Base-by-base conservation (phyloP, 2,113 vertebrate genomes). In the Callorhinus ursinus region DNA sequence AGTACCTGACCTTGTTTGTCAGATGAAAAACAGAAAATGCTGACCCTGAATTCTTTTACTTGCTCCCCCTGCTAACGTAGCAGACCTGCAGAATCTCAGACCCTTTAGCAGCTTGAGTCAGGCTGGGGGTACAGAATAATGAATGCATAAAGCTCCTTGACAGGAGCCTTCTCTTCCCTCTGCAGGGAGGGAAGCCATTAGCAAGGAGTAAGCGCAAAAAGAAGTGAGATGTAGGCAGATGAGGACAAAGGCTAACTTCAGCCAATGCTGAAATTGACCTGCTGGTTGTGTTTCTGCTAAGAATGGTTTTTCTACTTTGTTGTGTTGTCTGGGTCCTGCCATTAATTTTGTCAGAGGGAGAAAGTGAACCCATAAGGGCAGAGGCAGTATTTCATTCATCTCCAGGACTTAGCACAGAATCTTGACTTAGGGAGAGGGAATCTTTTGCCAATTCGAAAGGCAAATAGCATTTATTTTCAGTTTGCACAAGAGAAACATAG, bases 1-100 rank as follows among this genome's bases (percentile, higher is more conserved):
- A 87, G 53, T 61, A 67, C 69, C 96, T 95, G 96, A 81, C 90
- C 90, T 95, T 93, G 55, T 92, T 93, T 95, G 83, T 94, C 88
- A 92, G 71, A 94, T 49, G 88, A 87, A 76, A 95, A 95, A 87
- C 85, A 74, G 53, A 85, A 97, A 97, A 90, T 86, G 96, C 97
- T 90, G 96, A 97, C 57, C 39, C 61, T n/a, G 92, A 33, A n/a
- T 90, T 97, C 87, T 76, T 97, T 89, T 49, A 57, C 83, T 93
- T 55, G 39, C 79, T 71, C 87, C 84, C 12, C 21, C 90, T 65
- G 93, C 95, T 92, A 83, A 94, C 74, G 87, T 72, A 82, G 88
- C 63, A 46, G 49, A 33, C 10, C 87, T 22, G 69, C 87, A 69
- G 83, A 93, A 33, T 95, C 71, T 26, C 93, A 88, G 94, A 63